Evolutionary conservation across 2,888 invertebrate species (phyloP).

Genomic region (Quadriops clusia): DNA sequence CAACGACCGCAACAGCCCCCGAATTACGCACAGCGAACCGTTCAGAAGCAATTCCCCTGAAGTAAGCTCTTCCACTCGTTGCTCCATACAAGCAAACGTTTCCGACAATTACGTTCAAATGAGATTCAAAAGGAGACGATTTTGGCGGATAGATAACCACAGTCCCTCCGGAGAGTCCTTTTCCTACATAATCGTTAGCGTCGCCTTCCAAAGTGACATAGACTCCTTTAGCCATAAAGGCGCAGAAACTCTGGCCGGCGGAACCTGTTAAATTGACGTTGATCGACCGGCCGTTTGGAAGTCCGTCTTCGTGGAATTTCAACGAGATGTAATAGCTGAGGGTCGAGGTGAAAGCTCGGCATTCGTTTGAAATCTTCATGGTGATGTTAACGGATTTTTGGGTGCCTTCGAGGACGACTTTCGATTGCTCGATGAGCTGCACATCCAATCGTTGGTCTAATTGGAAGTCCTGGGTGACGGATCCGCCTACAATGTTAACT

Average conservation of each 20-base stretch:
- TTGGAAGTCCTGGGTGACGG: slow-evolving; percentile 76
- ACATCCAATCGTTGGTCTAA: slow-evolving; percentile 75
- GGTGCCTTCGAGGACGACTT: slow-evolving; percentile 63
- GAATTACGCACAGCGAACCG: slow-evolving; percentile 98
- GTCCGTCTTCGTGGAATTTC: slow-evolving; percentile 79
- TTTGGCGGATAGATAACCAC: slow-evolving; percentile 88
- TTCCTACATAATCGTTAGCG: slow-evolving; percentile 96
- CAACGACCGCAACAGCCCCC: slow-evolving; percentile 89
- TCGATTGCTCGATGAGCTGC: slow-evolving; percentile 58
- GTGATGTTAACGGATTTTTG: slow-evolving; percentile 55
- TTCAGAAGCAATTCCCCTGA: slow-evolving; percentile 86
- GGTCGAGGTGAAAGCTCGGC: slow-evolving; percentile 86
- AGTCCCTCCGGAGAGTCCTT: slow-evolving; percentile 89
- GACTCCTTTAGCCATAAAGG: slow-evolving; percentile 86
- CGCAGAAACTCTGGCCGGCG: slow-evolving; percentile 98
- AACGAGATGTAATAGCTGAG: slow-evolving; percentile 90
- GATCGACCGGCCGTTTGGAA: slow-evolving; percentile 66
- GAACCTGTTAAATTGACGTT: slow-evolving; percentile 79
- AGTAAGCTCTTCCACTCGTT: slow-evolving; percentile 85
- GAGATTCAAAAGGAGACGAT: slow-evolving; percentile 74
- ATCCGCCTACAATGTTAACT: slow-evolving; percentile 82
- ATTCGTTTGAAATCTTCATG: slow-evolving; percentile 79
- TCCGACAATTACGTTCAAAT: slow-evolving; percentile 92
- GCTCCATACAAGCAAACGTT: slow-evolving; percentile 98
- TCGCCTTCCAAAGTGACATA: slow-evolving; percentile 89